phyloP scores from a whole-genome alignment of 2,888 invertebrate genomes.

The Lottia gigantea region DNA sequence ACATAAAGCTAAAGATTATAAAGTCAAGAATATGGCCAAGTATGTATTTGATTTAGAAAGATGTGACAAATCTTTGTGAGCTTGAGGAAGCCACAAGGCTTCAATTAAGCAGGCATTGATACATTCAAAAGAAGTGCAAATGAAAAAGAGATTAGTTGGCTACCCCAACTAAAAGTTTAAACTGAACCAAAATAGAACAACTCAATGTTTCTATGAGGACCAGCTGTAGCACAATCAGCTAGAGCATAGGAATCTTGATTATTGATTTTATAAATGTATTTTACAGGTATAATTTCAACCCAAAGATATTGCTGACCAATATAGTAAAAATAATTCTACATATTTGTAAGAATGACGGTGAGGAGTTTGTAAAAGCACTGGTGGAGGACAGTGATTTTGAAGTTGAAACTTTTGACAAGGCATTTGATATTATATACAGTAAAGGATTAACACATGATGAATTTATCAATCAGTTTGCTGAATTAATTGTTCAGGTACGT shows the following conservation, averaged over 20 bases:
- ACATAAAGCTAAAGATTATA: constrained; percentile 30
- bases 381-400: constrained; percentile 36
- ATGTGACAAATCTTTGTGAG: too few species aligned
- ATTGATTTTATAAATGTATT: neutral
- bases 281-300: constrained; percentile 33
- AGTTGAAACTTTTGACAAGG: constrained; percentile 25
- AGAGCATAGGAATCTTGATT: too few species aligned
- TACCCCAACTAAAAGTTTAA: too few species aligned
- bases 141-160: too few species aligned
- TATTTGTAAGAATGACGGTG: constrained; percentile 21
- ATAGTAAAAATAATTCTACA: constrained; percentile 28
- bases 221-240: too few species aligned
- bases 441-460: constrained; percentile 26
- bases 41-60: constrained; percentile 15
- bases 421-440: constrained; percentile 26
- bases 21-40: constrained; percentile 37
- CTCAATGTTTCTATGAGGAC: too few species aligned
- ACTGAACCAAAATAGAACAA: too few species aligned
- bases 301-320: constrained; percentile 25
- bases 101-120: too few species aligned
- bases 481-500: constrained; percentile 26
- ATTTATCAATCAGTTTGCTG: constrained; percentile 19
- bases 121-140: too few species aligned
- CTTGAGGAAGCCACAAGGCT: too few species aligned
- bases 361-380: constrained; percentile 27